Conservation (phyloP, 2,888 invertebrate genomes). For the Eudemis profundana region DNA sequence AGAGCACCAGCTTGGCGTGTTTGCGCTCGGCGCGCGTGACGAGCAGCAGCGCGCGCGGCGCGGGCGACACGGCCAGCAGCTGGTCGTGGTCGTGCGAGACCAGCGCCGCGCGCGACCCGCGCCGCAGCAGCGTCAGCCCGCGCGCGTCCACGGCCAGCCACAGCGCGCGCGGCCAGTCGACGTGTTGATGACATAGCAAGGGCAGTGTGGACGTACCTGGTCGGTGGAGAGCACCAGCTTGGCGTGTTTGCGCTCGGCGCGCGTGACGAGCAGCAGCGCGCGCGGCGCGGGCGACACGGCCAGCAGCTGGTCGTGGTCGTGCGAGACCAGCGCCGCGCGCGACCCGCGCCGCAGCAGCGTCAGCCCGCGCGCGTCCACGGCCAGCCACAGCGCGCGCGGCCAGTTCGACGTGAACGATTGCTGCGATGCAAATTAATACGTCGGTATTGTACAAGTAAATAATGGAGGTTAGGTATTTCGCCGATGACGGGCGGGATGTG, state of each 20-base stretch:
- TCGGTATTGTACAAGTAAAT: no score
- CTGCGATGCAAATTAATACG: conserved; percentile 73
- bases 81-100: conserved; percentile 96
- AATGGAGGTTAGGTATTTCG: no score
- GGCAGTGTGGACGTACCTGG: no score
- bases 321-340: conserved; percentile 94
- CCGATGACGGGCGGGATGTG: no score
- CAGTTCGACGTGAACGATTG: conserved; percentile 98
- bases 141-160: conserved; percentile 97
- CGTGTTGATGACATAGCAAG: no score
- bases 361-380: conserved; percentile 96
- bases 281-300: conserved; percentile 97
- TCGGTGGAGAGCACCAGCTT: conserved; percentile 97
- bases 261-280: conserved; percentile 96
- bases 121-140: conserved; percentile 95
- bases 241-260: conserved; percentile 95
- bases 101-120: conserved; percentile 93
- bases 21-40: conserved; percentile 96
- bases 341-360: conserved; percentile 95
- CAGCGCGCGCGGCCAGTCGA: conserved; percentile 96
- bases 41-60: conserved; percentile 96
- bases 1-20: conserved; percentile 97
- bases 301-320: conserved; percentile 95
- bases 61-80: conserved; percentile 96
- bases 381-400: conserved; percentile 96